Evolutionary conservation across 2,797 vertebrate genomes (phyloP).

Genomic region (Yasuhikotakia modesta): DNA sequence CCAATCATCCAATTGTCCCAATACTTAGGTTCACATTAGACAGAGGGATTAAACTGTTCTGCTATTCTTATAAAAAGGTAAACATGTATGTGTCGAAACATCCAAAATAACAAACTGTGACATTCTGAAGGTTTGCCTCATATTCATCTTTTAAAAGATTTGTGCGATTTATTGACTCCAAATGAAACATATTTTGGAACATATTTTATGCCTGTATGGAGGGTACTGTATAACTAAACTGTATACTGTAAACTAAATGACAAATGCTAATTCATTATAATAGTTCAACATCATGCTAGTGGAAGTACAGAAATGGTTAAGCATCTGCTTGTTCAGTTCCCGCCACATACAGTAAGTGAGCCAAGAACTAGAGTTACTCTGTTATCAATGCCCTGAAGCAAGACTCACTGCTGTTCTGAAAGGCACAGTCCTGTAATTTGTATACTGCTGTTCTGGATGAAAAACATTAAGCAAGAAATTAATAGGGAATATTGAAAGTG

Average conservation of each 20-base stretch:
- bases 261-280: conserved; percentile 1
- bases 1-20: no score
- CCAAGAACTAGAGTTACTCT: conserved; percentile 11
- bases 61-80: no score
- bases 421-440: neutral
- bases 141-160: neutral
- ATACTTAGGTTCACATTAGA: no score
- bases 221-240: no score
- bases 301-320: neutral
- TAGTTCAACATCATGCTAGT: neutral
- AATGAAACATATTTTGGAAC: no score
- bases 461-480: neutral
- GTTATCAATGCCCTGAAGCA: conserved; percentile 2
- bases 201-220: no score
- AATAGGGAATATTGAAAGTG: neutral
- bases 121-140: no score
- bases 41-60: no score
- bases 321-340: conserved; percentile 5
- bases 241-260: neutral
- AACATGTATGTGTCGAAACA: no score
- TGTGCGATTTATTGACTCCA: neutral
- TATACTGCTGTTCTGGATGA: neutral
- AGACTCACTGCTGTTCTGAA: neutral
- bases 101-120: no score
- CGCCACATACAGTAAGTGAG: neutral